Base-by-base conservation (phyloP, 2,888 invertebrate genomes). In the Caenorhabditis virilis region DNA sequence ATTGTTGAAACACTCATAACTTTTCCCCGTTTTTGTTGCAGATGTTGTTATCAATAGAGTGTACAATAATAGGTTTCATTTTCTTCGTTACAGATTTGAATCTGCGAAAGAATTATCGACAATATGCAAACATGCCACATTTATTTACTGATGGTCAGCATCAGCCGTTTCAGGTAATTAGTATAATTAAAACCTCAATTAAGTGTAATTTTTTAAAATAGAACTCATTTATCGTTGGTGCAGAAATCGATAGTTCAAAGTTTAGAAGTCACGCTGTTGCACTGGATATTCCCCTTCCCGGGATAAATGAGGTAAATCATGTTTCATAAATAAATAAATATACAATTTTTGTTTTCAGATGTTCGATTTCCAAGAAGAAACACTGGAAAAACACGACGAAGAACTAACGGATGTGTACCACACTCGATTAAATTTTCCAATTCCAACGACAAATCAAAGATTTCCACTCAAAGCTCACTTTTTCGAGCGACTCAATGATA, bases 311-410 rank as follows among this genome's bases (percentile, higher is more conserved):
- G 56, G 69, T 68, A 33, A 20, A 20, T 20, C 13, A 9, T 5
- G 7, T 39, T 20, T 16, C 20, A 20, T 9, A 20, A 16, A 50
- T 11, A 16, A 38, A 36, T 16, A 6, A 36, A 25, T 25, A 41
- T 2, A 2, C 6, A 9, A 30, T 9, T 13, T 9, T 18, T 6
- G 7, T 39, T 53, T 64, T 22, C 49, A 71, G 71, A 60, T 72
- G 57, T 72, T 72, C 33, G 72, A 72, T 49, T 72, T 72, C 45
- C 68, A 72, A 58, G 62, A 68, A 51, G 72, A 72, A 43, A 72
- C 72, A 0, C 61, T 72, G 0, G 72, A 72, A 27, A 72, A 72
- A 23, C 65, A 62, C 53, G 72, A 72, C 58, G 69, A 65, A 43
- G 72, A 66, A 23, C 50, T 66, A 18, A 63, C 63, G 33, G 72